Base-by-base conservation (phyloP, 2,113 vertebrate species). In the Macrotus californicus region DNA sequence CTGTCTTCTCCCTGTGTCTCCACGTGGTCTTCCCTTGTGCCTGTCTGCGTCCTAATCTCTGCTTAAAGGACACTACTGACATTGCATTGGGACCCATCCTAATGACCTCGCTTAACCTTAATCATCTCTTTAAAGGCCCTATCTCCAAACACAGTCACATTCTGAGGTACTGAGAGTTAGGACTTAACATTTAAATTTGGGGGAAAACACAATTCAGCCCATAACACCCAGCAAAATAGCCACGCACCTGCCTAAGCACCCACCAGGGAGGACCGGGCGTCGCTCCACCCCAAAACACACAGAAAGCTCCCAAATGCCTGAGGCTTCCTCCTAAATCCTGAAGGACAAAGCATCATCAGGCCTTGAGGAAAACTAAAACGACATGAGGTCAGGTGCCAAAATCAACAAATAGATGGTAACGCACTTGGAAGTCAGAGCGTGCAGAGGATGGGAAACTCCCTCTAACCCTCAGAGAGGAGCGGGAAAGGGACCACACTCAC, bases 391-490 rank as follows among this genome's bases (percentile, higher is more conserved):
- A 46, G 46, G 36, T 3, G 26, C 24, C 39, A 39, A 41, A 73
- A 46, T 19, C 66, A 52, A 66, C 31, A 9, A 69, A 69, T 0
- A 85, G 54, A 13, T 29, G 36, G 80, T 34, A 41, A 36, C 12
- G 75, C 2, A 12, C 80, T 34, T 39, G 19, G 39, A 43, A 39
- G 0, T 0, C 1, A 11, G 18, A 34, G 22, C 0, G 1, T 36
- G 13, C 39, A 67, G 46, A 48, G 24, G n/a, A 12, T 1, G 4
- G 29, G 43, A 31, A 24, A 39, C 0, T 29, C 29, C 21, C 39
- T 3, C 5, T 11, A 16, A 6, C 3, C 14, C 43, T 18, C 14
- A 7, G 41, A 7, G 34, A 24, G 0, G 5, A 0, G 0, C n/a
- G 29, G 64, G 43, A 43, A 39, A 93, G 79, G 39, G 1, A 43